Evolutionary conservation across 2,888 invertebrate genomes (phyloP), one percentile per base, ranked within the genome.

Genomic region (Drosophila anomalata): DNA sequence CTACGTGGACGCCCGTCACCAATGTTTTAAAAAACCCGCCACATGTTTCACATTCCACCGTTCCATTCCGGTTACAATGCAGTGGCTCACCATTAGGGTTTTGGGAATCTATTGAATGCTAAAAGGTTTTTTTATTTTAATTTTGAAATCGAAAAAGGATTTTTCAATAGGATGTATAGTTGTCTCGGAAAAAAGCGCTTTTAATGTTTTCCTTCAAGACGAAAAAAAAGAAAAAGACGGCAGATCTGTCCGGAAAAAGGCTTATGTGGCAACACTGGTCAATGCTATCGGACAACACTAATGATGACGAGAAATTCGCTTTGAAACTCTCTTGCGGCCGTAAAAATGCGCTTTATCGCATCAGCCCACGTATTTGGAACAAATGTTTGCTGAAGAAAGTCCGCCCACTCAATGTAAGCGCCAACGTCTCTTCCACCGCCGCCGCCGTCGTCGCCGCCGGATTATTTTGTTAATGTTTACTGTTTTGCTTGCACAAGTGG

Each of bases 241-340:
- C n/a, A n/a, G n/a, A 33, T n/a, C 6, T 12, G 36, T 17, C n/a
- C n/a, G 33, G 12, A 29, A 29, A 29, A 9, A 3, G n/a, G 36
- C 36, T 36, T 2, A n/a, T n/a, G 1, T 36, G 36, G 36, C 36
- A 6, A n/a, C 36, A 36, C 36, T 36, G 39, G 12, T 4, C 33
- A 33, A 1, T 12, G 11, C 33, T 11, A 33, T 5, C 39, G 14
- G 39, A 11, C 17, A 20, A 4, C 20, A 22, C 44, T 44, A 67
- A 83, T 85, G 81, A 65, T 86, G 87, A 82, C 81, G 81, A 87
- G 68, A 78, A 81, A 58, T 71, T 53, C 50, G 33, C 42, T 74
- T 81, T 52, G 52, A 73, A 78, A 61, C 33, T 61, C 50, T 50
- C 31, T 42, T 22, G 42, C 46, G 46, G 54, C 33, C 54, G 61